Evolutionary conservation across 2,888 invertebrate species (phyloP).

Genomic region (Criorhina ranunculi): DNA sequence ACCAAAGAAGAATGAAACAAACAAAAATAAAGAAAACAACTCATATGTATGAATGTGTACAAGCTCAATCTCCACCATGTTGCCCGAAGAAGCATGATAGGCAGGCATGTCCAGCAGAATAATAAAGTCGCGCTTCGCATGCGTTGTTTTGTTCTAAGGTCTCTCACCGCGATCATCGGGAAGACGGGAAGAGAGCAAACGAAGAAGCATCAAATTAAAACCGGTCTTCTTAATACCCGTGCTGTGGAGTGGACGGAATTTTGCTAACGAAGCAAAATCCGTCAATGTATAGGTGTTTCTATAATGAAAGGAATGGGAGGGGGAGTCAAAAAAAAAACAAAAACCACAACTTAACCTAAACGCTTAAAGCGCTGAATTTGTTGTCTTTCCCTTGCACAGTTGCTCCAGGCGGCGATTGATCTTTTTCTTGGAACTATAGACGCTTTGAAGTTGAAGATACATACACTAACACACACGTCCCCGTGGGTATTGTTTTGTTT

Average conservation of each 20-base stretch:
- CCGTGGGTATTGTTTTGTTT: not conserved
- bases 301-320: not conserved
- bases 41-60: not conserved
- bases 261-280: constrained; percentile 31
- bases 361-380: constrained; percentile 33
- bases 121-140: constrained; percentile 50
- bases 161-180: constrained; percentile 18
- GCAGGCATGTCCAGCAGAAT: constrained; percentile 28
- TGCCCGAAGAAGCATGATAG: constrained; percentile 29
- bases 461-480: not conserved
- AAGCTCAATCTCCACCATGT: constrained; percentile 1
- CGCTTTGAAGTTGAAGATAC: constrained; percentile 10
- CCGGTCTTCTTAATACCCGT: constrained; percentile 46
- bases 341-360: too few relatives aligned
- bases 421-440: constrained; percentile 57
- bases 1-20: constrained; percentile 2
- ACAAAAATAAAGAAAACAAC: constrained; percentile 22
- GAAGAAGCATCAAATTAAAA: constrained; percentile 57
- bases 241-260: constrained; percentile 19
- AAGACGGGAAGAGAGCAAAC: constrained; percentile 15
- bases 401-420: constrained; percentile 33
- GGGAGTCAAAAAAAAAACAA: constrained; percentile 1
- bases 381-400: constrained; percentile 6
- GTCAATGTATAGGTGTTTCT: constrained; percentile 28
- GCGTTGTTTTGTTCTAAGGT: constrained; percentile 42